A percentile compares a stretch with the other conserved stretches of the same genome.
Evolutionary conservation across 2,888 invertebrate genomes (phyloP).

Genomic region (Drosophila quinaria): DNA sequence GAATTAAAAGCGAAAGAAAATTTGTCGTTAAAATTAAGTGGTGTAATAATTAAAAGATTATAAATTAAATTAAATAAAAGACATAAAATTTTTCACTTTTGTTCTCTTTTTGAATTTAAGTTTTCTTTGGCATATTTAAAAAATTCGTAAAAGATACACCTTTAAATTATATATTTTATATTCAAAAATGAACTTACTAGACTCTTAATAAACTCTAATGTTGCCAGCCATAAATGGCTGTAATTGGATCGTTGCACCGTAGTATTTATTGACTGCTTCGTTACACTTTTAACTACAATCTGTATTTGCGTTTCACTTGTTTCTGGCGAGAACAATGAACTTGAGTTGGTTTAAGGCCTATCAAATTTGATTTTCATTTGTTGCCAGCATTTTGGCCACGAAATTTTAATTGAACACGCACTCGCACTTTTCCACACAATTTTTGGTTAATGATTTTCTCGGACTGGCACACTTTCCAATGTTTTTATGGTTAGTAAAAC

Average conservation of each 20-base stretch:
- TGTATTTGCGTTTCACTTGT: conserved; percentile 38
- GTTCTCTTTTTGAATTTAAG: neutral
- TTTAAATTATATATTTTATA: neutral
- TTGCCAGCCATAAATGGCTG: conserved; percentile 46
- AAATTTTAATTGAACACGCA: conserved; percentile 45
- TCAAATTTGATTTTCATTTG: conserved; percentile 66
- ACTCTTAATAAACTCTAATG: conserved; percentile 47
- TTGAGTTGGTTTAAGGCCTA: conserved; percentile 31
- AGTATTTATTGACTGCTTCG: conserved; percentile 28
- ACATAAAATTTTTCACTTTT: neutral
- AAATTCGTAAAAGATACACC: neutral
- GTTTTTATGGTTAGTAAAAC: conserved; percentile 71
- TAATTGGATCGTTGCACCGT: conserved; percentile 49
- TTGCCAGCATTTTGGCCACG: conserved; percentile 60
- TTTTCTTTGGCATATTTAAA: neutral
- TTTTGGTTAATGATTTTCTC: conserved; percentile 57
- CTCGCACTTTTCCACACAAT: conserved; percentile 43
- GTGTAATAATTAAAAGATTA: conserved; percentile 10
- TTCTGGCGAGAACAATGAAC: conserved; percentile 51
- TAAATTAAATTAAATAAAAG: neutral
- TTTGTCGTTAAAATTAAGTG: conserved; percentile 15
- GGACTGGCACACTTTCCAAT: conserved; percentile 59
- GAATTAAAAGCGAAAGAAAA: conserved; percentile 18
- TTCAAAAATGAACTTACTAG: conserved; percentile 55
- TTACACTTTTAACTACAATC: conserved; percentile 12